Base-by-base conservation (phyloP, 2,888 invertebrate species). In the Trissoscelio sp. region DNA sequence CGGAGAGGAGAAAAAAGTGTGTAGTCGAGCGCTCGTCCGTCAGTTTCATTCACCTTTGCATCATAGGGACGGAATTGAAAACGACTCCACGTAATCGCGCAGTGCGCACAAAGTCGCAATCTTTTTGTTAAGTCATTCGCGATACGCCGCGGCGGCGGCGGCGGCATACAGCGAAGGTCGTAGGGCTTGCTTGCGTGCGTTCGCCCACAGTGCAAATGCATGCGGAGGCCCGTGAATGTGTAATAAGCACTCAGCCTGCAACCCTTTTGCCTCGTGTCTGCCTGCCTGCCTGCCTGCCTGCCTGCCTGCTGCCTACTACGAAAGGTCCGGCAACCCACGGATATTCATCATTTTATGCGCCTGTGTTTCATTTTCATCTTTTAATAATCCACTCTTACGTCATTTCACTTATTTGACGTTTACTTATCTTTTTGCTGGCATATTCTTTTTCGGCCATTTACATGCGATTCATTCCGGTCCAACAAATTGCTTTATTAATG, bases 171-270 rank as follows among this genome's bases (percentile, higher is more conserved):
- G 37, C 69, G 77, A 69, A 69, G 77, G 77, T 78, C 70, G 77
- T 46, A 58, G 69, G 60, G 60, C 24, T 67, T 57, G 64, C 64
- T 73, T 64, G 73, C 66, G 74, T 66, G 69, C 77, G 55, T 48
- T 75, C 66, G 75, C 67, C 62, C 62, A 51, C 77, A 53, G 70
- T 70, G 74, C 53, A 66, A 78, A 72, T 70, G 72, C 73, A 75
- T 57, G 57, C 62, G 44, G 72, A 67, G 84, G 48, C 70, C 34
- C 80, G 81, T 89, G 88, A 89, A 88, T 89, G 88, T 88, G 88
- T 89, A 89, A 89, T 89, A 88, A 88, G 88, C 88, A 89, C 88
- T 88, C 87, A 83, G 82, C 83, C 82, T 79, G 84, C 85, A 83
- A 84, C 86, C 87, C 85, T 85, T 79, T 72, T 83, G 83, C 83